Evolutionary conservation across 2,888 invertebrate species (phyloP), one percentile per base, ranked within the genome.

Genomic region (Dichetophora obliterata): DNA sequence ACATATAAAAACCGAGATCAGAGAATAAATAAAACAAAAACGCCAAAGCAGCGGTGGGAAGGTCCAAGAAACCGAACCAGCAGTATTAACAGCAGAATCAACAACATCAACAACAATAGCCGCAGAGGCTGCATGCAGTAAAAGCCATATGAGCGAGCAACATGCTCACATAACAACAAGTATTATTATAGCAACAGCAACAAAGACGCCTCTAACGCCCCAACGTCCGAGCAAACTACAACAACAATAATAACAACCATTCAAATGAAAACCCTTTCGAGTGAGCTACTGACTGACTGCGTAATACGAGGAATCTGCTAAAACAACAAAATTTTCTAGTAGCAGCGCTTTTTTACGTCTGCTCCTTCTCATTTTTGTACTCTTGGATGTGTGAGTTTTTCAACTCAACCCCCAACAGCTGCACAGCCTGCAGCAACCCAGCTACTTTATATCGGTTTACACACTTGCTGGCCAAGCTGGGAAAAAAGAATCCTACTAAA

Each of bases 1-100:
- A 85, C 82, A 84, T 86, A 86, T 85, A 86, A 86, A 86, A 85
- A 83, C 72, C 50, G 72, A 77, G 74, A 59, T 37, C 24, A 48
- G 59, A 59, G 24, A 61, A 48, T 57, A 48, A 63, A 70, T 54
- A 70, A 57, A 70, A n/a, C 11, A 16, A 61, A 48, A 48, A 63
- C 31, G 31, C 31, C 31, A 31, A 31, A 31, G 5, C 31, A 31
- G 31, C 31, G 31, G 31, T 5, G 5, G 31, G 31, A 5, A 43
- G 11, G 43, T 43, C 43, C 43, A 43, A 43, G 43, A 43, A 11
- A 43, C 43, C 43, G 6, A 11, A 0, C 43, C 43, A 11, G 34
- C 54, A 24, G 27, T 9, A 63, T 48, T n/a, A 3, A 48, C 52
- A 24, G 31, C n/a, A 52, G 48, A 16, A 72, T 43, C 61, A 61